phyloP scores from a whole-genome alignment of 2,113 vertebrate species.

The Colaptes auratus region DNA sequence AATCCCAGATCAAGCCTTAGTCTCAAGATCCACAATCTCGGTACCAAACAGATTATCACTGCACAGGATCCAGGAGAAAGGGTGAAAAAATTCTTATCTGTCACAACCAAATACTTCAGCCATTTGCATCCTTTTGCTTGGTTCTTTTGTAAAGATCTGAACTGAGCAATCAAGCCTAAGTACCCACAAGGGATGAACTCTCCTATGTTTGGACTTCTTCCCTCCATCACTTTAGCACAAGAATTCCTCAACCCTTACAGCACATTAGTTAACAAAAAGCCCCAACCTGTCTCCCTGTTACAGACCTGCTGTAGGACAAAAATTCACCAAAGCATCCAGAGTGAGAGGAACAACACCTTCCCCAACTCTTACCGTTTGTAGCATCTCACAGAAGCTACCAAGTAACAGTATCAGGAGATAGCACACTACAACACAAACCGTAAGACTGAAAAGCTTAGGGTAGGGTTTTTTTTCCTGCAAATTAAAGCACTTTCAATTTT shows the following conservation, averaged over 20 bases:
- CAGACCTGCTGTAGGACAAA: background rate
- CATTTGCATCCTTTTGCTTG: background rate
- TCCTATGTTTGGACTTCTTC: background rate
- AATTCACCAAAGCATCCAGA: background rate
- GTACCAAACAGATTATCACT: background rate
- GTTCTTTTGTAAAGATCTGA: background rate
- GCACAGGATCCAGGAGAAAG: background rate
- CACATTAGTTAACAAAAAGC: background rate
- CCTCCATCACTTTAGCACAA: background rate
- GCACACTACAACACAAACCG: background rate
- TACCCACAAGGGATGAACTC: background rate
- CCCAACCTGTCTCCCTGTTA: background rate
- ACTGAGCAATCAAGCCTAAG: background rate
- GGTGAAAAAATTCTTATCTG: background rate
- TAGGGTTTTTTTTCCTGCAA: background rate
- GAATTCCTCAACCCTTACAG: background rate
- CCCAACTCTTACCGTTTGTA: background rate
- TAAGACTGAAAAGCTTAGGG: background rate
- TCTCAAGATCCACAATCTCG: background rate
- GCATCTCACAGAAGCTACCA: background rate
- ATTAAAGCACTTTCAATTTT: background rate
- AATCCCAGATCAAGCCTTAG: background rate
- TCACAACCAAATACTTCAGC: background rate
- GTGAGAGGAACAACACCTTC: background rate
- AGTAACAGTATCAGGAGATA: background rate